Evolutionary conservation across 2,888 invertebrate species (phyloP), one percentile per base, ranked within the genome.

Genomic region (Drosophila meridionalis): DNA sequence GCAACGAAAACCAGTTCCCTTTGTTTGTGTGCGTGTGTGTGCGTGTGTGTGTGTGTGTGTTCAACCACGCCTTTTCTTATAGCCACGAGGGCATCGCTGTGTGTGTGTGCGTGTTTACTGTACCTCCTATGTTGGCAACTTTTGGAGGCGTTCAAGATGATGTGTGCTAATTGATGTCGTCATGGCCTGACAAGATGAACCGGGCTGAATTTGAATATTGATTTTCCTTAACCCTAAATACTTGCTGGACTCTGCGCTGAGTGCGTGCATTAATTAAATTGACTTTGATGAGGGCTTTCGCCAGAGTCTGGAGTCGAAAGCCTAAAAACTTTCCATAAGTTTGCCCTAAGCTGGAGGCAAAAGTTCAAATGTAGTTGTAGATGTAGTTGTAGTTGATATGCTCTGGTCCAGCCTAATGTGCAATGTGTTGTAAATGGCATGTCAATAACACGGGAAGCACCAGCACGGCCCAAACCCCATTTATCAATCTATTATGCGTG

Each of bases 281-380:
- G 90, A 91, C 89, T 88, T 92, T 92, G 92, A 92, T 82, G 82
- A 88, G 91, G 91, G 91, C 57, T 47, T 61, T 55, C 14, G 43
- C n/a, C 30, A 36, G 28, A 45, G 30, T 14, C 45, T 40, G 14
- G 9, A 45, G 32, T 45, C 43, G 52, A 38, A 48, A 28, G 73
- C 50, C 34, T 28, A 43, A 77, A 73, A 82, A 68, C 58, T 69
- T 71, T 56, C 36, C 63, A 68, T 48, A 82, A 81, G 82, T 73
- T 67, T 61, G 70, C 61, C 55, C 45, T 60, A 55, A 76, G 69
- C 72, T 61, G 55, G 30, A 30, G 56, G 40, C 57, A 0, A 57
- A 57, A 64, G n/a, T 20, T 42, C n/a, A 50, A 59, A 65, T 42
- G 43, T 30, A 20, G 20, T 34, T 59, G 20, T 20, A 20, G 20